Base-by-base conservation (phyloP, 2,113 vertebrate species). In the Limanda limanda region DNA sequence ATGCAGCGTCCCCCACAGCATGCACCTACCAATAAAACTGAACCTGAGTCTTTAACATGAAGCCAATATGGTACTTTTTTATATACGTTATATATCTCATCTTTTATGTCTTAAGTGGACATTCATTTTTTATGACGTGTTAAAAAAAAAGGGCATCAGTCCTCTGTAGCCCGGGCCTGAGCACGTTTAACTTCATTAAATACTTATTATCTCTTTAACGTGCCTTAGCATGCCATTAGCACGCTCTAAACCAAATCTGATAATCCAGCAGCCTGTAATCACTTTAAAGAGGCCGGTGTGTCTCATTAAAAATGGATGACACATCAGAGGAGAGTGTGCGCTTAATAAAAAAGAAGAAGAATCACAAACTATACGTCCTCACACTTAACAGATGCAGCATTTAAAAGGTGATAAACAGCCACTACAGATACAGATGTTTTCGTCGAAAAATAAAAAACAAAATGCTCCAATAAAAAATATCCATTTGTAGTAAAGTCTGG, bases 171-270 rank as follows among this genome's bases (percentile, higher is more conserved):
- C 35, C 10, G 0, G 48, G 74, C 71, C 71, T 72, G 48, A 68
- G 57, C 78, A 81, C 78, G 81, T 83, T 90, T 83, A 72, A 86
- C 78, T 80, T 84, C 78, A 87, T 91, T 91, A 83, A 91, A 91
- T 79, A 82, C 81, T 87, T 89, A 92, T 88, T 89, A 91, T 83
- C 56, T 48, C 72, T 81, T 79, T 82, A 91, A 91, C 91, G 89
- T 90, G 87, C 78, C 86, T 91, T 86, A 86, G 89, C 87, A 74
- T 57, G 67, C 83, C 82, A 90, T 91, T 91, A 90, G 83, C 78
- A 20, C 80, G 64, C 78, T 81, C 61, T 79, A 82, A 89, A 89
- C 83, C 75, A 83, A 86, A 90, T 90, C 86, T 75, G 87, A 90
- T 91, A 89, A 92, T 81, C 72, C 72, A 48, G 79, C 62, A 31